Conservation (phyloP, 1,140 invertebrate genomes). For the Hyles vespertilio region DNA sequence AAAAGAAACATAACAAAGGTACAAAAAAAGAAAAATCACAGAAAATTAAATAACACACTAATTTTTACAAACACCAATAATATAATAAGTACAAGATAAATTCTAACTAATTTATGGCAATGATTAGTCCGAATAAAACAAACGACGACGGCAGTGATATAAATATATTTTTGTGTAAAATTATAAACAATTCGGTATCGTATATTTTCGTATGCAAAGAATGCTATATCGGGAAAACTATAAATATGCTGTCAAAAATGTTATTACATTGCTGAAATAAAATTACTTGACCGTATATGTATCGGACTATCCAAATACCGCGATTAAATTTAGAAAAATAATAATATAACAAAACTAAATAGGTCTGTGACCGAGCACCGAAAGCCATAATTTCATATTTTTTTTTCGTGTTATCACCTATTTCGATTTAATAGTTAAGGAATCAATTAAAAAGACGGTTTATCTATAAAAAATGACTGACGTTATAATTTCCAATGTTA, state of each 20-base stretch:
- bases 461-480: too few species aligned
- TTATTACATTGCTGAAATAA: too few species aligned
- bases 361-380: slow-evolving; percentile 44
- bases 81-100: slow-evolving; percentile 8
- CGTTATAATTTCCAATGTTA: too few species aligned
- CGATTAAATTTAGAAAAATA: slow-evolving; percentile 26
- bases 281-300: neutral
- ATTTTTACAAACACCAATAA: too few species aligned
- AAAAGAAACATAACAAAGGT: slow-evolving; percentile 45
- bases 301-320: slow-evolving; percentile 59
- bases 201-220: too few species aligned
- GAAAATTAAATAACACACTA: slow-evolving; percentile 49
- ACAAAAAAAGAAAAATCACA: slow-evolving; percentile 46
- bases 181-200: neutral
- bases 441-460: too few species aligned
- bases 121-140: slow-evolving; percentile 52
- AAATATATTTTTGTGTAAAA: neutral
- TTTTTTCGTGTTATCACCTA: neutral
- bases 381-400: slow-evolving; percentile 27
- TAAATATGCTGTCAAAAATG: too few species aligned
- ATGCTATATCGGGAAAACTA: too few species aligned
- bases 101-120: slow-evolving; percentile 42
- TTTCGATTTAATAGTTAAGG: too few species aligned
- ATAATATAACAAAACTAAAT: slow-evolving; percentile 31
- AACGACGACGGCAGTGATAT: too few species aligned